Conservation (phyloP, 2,113 vertebrate species). For the Ceuthmochares aereus region DNA sequence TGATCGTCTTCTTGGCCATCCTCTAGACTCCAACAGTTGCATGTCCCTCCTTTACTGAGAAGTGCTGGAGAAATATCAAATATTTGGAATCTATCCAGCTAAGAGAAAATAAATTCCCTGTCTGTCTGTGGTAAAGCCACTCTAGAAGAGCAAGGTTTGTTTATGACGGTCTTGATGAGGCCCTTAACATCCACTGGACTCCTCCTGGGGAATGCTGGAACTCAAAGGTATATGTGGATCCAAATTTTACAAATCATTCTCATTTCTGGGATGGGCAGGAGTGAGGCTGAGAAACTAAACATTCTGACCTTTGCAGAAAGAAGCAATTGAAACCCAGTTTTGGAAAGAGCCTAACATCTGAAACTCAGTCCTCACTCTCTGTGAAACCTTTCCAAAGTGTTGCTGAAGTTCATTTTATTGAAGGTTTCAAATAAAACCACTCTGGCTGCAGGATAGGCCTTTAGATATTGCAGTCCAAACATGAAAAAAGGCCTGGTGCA, state of each 20-base stretch:
- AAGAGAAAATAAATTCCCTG: background rate
- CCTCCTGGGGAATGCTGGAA: background rate
- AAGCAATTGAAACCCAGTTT: background rate
- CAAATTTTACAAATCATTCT: background rate
- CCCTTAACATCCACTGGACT: background rate
- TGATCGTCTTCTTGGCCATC: too few species aligned
- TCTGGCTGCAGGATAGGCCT: background rate
- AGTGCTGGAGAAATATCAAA: background rate
- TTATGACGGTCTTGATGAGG: background rate
- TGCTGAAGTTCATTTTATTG: background rate
- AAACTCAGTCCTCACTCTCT: background rate
- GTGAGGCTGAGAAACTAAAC: background rate
- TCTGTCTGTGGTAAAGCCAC: background rate
- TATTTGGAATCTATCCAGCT: conserved; percentile 23
- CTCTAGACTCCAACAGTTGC: too few species aligned
- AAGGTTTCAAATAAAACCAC: background rate
- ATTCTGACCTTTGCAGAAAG: conserved; percentile 17
- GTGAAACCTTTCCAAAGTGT: background rate
- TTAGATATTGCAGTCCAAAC: background rate
- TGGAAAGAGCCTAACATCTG: background rate
- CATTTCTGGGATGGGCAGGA: background rate
- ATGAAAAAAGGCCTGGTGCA: background rate
- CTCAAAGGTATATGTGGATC: background rate
- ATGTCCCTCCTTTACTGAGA: too few species aligned
- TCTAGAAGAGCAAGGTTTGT: background rate